phyloP scores from a whole-genome alignment of 2,888 invertebrate species.

The Monoplex corrugatus region DNA sequence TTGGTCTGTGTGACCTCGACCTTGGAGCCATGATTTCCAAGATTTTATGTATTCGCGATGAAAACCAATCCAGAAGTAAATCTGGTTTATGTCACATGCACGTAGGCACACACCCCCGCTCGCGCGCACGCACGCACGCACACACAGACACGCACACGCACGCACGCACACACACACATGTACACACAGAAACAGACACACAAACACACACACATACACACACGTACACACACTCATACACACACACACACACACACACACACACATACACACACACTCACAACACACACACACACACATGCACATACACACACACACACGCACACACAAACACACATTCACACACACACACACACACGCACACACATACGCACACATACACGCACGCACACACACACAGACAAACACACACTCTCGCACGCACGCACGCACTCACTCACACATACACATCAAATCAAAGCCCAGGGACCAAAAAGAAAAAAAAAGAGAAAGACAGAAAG shows the following conservation, averaged over 20 bases:
- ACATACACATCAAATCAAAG: background rate
- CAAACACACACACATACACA: background rate
- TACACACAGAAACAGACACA: too few species aligned
- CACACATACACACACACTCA: background rate
- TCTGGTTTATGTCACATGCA: too few species aligned
- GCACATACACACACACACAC: background rate
- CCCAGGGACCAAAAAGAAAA: too few species aligned
- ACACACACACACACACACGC: background rate
- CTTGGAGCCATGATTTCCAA: too few species aligned
- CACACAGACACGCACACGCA: background rate
- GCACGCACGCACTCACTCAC: too few species aligned
- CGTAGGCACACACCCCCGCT: too few species aligned
- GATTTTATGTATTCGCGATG: too few species aligned
- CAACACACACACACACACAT: background rate
- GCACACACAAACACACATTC: background rate
- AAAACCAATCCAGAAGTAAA: too few species aligned
- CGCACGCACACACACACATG: background rate
- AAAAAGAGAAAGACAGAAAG: too few species aligned
- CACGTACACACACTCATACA: background rate
- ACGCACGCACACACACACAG: background rate
- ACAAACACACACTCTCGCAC: background rate
- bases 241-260: constrained; percentile 22
- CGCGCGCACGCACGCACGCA: too few species aligned
- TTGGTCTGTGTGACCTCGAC: too few species aligned
- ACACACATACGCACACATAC: background rate